A percentile compares a stretch with the other conserved stretches of the same genome.
phyloP scores from a whole-genome alignment of 2,113 vertebrate species.

The Herpetotheres cachinnans region DNA sequence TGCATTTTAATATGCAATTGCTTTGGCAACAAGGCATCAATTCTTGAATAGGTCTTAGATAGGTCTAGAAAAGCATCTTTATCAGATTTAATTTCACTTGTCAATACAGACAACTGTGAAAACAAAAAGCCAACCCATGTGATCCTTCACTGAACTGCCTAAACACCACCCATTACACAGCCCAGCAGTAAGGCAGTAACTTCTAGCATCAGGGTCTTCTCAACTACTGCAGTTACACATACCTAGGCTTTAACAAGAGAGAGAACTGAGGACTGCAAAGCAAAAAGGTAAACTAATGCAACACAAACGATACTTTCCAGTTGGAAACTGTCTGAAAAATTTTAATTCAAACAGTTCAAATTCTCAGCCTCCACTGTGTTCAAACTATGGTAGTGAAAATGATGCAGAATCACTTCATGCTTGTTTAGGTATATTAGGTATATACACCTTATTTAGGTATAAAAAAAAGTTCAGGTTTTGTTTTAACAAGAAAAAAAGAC shows the following conservation, averaged over 20 bases:
- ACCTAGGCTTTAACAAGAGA: neutral
- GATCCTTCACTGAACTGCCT: neutral
- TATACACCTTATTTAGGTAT: neutral
- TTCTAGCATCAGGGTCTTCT: neutral
- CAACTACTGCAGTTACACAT: neutral
- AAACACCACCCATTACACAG: neutral
- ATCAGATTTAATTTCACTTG: neutral
- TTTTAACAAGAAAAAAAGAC: neutral
- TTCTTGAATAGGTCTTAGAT: neutral
- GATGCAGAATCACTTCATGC: neutral
- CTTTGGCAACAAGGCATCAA: neutral
- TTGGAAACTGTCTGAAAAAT: neutral
- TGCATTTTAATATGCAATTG: neutral
- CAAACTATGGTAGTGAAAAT: neutral
- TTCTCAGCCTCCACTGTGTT: fast-evolving
- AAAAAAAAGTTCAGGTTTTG: neutral
- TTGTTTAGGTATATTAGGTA: neutral
- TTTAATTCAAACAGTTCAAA: neutral
- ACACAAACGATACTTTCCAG: neutral
- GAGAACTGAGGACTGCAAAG: neutral
- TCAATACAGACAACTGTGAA: neutral
- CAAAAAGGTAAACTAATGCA: neutral
- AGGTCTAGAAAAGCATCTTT: neutral
- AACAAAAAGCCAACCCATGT: neutral
- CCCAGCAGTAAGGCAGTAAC: neutral